Evolutionary conservation across 2,113 vertebrate species (phyloP).

Genomic region (Calidris pygmaea): DNA sequence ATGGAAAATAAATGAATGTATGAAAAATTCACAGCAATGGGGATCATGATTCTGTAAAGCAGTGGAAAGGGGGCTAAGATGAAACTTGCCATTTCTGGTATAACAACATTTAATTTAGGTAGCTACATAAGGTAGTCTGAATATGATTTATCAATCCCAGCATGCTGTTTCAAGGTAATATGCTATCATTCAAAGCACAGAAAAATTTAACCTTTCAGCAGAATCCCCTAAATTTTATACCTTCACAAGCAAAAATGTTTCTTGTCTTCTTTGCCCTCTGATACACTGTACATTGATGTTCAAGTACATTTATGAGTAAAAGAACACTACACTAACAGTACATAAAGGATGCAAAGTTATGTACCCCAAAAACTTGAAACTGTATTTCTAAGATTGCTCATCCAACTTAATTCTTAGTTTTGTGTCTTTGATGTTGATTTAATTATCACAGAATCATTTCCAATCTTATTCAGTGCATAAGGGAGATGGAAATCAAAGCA

Average conservation of each 20-base stretch:
- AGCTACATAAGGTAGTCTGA: neutral
- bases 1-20: neutral
- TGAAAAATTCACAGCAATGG: neutral
- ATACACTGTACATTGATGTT: neutral
- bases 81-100: neutral
- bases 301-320: neutral
- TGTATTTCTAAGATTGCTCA: neutral
- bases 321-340: neutral
- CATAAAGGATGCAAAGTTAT: neutral
- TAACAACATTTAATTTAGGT: neutral
- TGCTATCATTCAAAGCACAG: neutral
- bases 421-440: neutral
- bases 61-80: neutral
- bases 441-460: neutral
- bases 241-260: neutral
- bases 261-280: neutral
- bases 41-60: neutral
- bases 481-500: neutral
- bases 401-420: neutral
- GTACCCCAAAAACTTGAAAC: neutral
- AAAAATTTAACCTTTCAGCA: neutral
- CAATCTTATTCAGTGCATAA: neutral
- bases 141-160: neutral
- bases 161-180: neutral
- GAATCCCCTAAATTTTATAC: neutral